Percentiles rank a stretch among this genome's conserved stretches.
Evolutionary conservation across 2,888 invertebrate genomes (phyloP).

Genomic region (Ptycholaimellus sp.): DNA sequence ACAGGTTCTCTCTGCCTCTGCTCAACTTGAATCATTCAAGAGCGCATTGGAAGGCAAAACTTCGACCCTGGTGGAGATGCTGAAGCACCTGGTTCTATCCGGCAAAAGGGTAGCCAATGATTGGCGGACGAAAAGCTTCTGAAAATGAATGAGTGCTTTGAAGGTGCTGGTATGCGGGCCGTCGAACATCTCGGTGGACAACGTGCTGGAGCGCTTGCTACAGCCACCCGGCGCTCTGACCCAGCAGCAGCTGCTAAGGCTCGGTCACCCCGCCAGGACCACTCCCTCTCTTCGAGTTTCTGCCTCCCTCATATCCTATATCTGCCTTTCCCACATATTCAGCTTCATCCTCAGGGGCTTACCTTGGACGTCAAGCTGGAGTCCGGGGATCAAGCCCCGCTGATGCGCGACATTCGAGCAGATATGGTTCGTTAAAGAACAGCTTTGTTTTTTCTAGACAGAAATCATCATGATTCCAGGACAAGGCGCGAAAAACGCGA

Average conservation of each 20-base stretch:
- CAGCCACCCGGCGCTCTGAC: neutral
- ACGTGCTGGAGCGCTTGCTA: constrained; percentile 32
- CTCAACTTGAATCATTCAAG: too few relatives aligned
- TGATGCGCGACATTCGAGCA: constrained; percentile 30
- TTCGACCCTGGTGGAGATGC: constrained; percentile 36
- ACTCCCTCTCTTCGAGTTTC: constrained; percentile 28
- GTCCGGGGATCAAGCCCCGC: constrained; percentile 25
- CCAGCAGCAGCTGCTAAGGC: constrained; percentile 28
- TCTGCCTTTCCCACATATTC: too few relatives aligned
- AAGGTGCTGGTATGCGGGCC: constrained; percentile 36
- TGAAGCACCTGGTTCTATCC: constrained; percentile 30
- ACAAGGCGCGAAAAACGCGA: neutral
- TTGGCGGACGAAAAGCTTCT: too few relatives aligned
- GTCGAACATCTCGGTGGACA: constrained; percentile 38
- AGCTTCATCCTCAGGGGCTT: too few relatives aligned
- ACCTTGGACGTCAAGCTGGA: constrained; percentile 33
- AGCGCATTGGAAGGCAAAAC: too few relatives aligned
- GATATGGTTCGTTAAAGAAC: constrained; percentile 25
- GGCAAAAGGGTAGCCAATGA: constrained; percentile 24
- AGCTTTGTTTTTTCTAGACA: constrained; percentile 8
- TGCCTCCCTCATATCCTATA: too few relatives aligned
- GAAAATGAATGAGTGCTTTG: constrained; percentile 6
- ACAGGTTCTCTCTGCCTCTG: too few relatives aligned
- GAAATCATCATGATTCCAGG: neutral
- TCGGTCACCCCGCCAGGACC: constrained; percentile 37